A percentile compares a stretch with the other conserved stretches of the same genome.
Conservation (phyloP, 2,888 invertebrate species). For the Antheraea assamensis region DNA sequence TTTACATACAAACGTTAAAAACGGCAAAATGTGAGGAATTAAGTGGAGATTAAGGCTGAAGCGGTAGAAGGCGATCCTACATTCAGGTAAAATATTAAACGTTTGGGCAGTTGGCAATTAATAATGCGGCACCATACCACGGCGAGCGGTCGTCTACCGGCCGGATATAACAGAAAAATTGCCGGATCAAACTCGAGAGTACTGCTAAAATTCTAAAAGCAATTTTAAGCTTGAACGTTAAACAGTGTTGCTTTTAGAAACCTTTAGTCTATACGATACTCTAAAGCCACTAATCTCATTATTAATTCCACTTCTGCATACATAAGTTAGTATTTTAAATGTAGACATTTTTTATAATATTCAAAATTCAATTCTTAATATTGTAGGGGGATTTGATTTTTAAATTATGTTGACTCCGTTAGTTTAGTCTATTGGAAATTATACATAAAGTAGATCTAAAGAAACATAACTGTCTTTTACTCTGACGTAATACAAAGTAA, state of each 20-base stretch:
- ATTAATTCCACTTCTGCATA: slow-evolving; percentile 33
- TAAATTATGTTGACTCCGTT: no score
- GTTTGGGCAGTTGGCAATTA: slow-evolving; percentile 73
- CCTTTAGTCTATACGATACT: slow-evolving; percentile 42
- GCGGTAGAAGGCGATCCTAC: slow-evolving; percentile 64
- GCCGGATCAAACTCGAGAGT: slow-evolving; percentile 63
- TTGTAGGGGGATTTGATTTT: no score
- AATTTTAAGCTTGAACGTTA: slow-evolving; percentile 53
- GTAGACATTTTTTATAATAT: not conserved
- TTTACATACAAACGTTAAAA: slow-evolving; percentile 58
- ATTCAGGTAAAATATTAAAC: slow-evolving; percentile 76
- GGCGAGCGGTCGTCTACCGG: slow-evolving; percentile 48
- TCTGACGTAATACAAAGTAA: no score
- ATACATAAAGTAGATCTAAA: no score
- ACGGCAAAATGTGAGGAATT: slow-evolving; percentile 70
- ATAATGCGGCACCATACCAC: slow-evolving; percentile 68
- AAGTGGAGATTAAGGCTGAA: slow-evolving; percentile 68
- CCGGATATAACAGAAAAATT: slow-evolving; percentile 76
- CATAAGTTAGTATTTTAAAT: slow-evolving; percentile 2
- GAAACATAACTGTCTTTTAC: no score
- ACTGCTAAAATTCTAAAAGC: slow-evolving; percentile 61
- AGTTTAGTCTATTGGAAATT: no score
- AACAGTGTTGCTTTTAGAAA: slow-evolving; percentile 52
- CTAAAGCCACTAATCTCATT: slow-evolving; percentile 48
- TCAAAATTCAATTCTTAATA: no score